phyloP scores from a whole-genome alignment of 2,888 invertebrate genomes.

The Drosophila longiperda region DNA sequence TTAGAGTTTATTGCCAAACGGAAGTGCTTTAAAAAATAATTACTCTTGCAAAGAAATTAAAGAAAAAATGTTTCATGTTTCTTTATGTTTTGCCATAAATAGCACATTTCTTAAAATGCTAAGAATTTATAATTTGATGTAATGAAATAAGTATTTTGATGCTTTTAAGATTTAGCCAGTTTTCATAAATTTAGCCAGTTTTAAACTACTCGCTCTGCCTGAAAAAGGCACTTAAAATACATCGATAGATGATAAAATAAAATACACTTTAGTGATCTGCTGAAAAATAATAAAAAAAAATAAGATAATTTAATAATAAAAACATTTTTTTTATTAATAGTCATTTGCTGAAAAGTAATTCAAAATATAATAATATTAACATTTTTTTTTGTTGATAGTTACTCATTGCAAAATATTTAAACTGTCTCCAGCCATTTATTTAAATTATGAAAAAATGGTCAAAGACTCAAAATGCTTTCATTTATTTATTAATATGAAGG shows the following conservation, averaged over 20 bases:
- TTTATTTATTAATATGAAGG: fast-evolving
- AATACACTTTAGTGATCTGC: background rate
- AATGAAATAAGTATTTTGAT: background rate
- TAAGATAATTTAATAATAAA: too few species aligned
- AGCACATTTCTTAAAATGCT: background rate
- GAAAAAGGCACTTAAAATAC: background rate
- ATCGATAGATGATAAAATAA: background rate
- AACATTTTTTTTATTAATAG: background rate
- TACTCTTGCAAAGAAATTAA: background rate
- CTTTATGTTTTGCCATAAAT: background rate
- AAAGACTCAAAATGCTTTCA: background rate
- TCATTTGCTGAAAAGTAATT: background rate
- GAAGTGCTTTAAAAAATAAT: background rate
- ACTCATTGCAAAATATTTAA: background rate
- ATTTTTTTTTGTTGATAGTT: background rate
- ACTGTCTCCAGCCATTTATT: background rate
- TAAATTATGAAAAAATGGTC: background rate
- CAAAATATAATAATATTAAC: background rate
- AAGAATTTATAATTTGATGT: background rate
- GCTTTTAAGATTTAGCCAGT: background rate
- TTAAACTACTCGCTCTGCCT: background rate
- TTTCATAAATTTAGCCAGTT: background rate
- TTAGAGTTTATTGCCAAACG: background rate
- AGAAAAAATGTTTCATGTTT: background rate
- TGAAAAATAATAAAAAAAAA: background rate